Evolutionary conservation across 1,140 invertebrate genomes (phyloP).

Genomic region (Aphis gossypii): DNA sequence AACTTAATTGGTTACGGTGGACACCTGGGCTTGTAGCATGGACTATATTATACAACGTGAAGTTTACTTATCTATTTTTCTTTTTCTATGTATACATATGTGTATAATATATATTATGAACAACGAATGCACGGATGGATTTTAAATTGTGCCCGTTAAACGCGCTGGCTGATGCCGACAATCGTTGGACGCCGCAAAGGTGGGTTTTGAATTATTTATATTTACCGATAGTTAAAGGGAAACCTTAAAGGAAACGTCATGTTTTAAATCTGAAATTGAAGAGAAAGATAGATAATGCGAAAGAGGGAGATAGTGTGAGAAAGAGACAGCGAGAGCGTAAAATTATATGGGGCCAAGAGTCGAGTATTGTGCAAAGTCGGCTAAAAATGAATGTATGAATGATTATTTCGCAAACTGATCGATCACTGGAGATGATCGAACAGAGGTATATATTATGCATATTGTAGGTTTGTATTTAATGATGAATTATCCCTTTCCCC

Average conservation of each 20-base stretch:
- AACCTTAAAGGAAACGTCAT: background rate
- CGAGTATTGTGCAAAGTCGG: background rate
- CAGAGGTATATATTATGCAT: background rate
- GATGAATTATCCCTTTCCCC: background rate
- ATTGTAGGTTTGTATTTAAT: background rate
- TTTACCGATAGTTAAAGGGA: slow-evolving; percentile 27
- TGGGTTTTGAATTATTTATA: slow-evolving; percentile 32
- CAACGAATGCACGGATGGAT: background rate
- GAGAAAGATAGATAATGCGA: background rate
- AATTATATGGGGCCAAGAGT: background rate
- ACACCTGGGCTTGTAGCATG: background rate
- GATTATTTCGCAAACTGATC: background rate
- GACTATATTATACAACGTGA: background rate
- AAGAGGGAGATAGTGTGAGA: background rate
- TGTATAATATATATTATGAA: background rate
- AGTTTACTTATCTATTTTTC: background rate
- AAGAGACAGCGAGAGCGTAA: background rate
- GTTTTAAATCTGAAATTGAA: background rate
- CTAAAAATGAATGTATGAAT: background rate
- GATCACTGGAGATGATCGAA: background rate
- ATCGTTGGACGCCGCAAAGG: background rate
- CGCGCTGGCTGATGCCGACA: background rate
- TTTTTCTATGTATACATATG: background rate
- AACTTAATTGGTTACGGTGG: background rate
- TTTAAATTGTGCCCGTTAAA: slow-evolving; percentile 17